Base-by-base conservation (phyloP, 2,113 vertebrate genomes). In the Isichthys henryi region DNA sequence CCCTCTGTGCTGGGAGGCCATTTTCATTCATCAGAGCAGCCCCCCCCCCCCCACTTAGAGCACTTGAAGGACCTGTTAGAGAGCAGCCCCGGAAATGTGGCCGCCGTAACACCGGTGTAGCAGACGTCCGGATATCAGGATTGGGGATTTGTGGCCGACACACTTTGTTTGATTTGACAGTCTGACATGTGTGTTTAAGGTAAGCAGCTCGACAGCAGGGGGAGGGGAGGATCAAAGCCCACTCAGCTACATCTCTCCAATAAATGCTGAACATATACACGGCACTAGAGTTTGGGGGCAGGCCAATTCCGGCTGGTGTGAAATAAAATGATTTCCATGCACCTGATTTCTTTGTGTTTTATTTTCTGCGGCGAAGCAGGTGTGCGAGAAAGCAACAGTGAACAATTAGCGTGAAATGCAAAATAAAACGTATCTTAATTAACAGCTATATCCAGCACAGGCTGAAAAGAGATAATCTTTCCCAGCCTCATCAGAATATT, bases 21-120 rank as follows among this genome's bases (percentile, higher is more conserved):
- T 96, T 96, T 96, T 96, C 97, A 97, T 97, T 97, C 96, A 97
- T 97, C 97, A 96, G 93, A 93, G 92, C 93, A 94, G 97, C 96
- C 96, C 96, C 94, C 94, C 95, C 96, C 96, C 97, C 97, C 95
- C 96, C 96, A 97, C 97, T 97, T 96, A 97, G 95, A 96, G 94
- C 94, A 95, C 95, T 96, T 95, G 95, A 94, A 97, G 96, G 88
- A 91, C 95, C 93, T 90, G 94, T 94, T 95, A 94, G 95, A 96
- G 95, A 96, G 90, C 96, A 96, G 96, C 90, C 92, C 95, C 90
- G 90, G 96, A 92, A 92, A 92, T 91, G 94, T 10, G 3, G 27
- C 62, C 11, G 10, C 62, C n/a, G 3, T 3, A 70, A 70, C 62
- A 70, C n/a, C 27, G 6, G 90, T 91, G 89, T 86, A 92, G 91